phyloP scores from a whole-genome alignment of 2,113 vertebrate genomes.

The Desmodus rotundus region DNA sequence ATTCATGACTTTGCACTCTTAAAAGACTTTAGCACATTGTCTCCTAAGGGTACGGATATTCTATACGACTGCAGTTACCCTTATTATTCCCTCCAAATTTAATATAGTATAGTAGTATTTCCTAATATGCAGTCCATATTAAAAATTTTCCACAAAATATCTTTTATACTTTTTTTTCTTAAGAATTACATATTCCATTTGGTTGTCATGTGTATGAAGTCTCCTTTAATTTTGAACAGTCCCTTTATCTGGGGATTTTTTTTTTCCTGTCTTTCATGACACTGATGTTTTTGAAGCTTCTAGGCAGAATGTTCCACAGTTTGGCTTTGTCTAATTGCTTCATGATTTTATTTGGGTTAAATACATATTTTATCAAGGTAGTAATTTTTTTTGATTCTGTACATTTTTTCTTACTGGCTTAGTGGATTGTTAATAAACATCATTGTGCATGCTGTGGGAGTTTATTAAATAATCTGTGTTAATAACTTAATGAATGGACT shows the following conservation, averaged over 20 bases:
- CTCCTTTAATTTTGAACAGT: neutral
- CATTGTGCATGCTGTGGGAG: neutral
- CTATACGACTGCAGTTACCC: neutral
- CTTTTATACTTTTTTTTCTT: neutral
- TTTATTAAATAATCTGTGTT: constrained; percentile 37
- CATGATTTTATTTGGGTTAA: constrained; percentile 17
- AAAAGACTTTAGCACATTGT: neutral
- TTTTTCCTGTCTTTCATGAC: neutral
- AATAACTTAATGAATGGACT: neutral
- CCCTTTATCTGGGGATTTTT: neutral
- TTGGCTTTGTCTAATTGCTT: neutral
- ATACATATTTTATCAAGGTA: neutral
- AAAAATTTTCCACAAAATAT: neutral
- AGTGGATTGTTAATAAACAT: neutral
- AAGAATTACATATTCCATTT: neutral
- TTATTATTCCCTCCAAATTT: neutral
- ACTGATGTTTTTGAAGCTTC: neutral
- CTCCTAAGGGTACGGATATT: neutral
- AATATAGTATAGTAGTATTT: neutral
- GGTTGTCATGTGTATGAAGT: constrained; percentile 13
- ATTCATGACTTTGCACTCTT: neutral
- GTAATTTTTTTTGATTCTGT: neutral
- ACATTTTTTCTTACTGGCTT: constrained; percentile 16
- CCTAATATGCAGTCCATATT: neutral
- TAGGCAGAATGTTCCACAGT: neutral